Evolutionary conservation across 1,140 invertebrate genomes (phyloP).

Genomic region (Littorina saxatilis): DNA sequence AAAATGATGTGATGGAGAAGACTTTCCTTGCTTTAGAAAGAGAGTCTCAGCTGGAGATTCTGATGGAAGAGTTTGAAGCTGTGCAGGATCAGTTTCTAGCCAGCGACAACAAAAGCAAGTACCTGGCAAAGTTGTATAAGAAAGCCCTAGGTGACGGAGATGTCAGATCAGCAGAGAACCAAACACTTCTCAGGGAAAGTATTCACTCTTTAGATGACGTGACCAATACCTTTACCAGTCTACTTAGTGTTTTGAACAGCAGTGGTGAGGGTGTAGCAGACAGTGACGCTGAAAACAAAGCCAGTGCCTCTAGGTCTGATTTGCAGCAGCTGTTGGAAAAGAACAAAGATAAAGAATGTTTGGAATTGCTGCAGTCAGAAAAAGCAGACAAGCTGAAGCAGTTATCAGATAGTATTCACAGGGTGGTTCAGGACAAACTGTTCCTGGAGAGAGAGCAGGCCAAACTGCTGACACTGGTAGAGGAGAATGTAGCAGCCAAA

Average conservation of each 20-base stretch:
- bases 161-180: not conserved
- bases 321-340: not conserved
- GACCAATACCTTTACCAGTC: not conserved
- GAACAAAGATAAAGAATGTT: not conserved
- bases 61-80: conserved; percentile 30
- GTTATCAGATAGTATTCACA: conserved; percentile 21
- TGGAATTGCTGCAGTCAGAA: conserved; percentile 14
- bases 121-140: conserved; percentile 17
- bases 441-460: conserved; percentile 53
- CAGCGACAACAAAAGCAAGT: conserved; percentile 5
- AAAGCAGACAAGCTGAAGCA: not conserved
- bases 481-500: conserved; percentile 43
- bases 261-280: not conserved
- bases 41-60: conserved; percentile 18
- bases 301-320: not conserved
- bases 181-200: not conserved
- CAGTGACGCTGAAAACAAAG: not conserved
- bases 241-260: not conserved
- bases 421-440: conserved; percentile 47
- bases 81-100: conserved; percentile 12
- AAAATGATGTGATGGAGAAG: conserved; percentile 1
- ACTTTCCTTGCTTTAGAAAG: conserved; percentile 8
- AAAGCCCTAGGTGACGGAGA: not conserved
- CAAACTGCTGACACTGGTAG: conserved; percentile 46
- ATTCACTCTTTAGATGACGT: not conserved